Conservation (phyloP, 2,797 vertebrate species). For the Varecia variegata region DNA sequence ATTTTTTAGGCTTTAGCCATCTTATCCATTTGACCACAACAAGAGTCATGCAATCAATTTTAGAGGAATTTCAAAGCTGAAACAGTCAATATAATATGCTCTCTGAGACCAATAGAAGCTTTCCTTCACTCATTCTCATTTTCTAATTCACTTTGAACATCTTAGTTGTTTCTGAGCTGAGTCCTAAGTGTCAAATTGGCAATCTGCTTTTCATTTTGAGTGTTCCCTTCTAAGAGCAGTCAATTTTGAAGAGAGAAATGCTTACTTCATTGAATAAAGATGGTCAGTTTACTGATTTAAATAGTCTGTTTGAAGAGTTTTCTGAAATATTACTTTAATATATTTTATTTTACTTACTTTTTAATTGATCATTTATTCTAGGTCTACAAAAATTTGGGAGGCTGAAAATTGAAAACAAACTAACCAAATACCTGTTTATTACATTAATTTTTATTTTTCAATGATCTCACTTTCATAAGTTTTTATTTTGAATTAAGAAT, state of each 20-base stretch:
- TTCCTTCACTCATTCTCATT: not conserved
- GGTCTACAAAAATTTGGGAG: not conserved
- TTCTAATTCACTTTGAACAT: slow-evolving; percentile 21
- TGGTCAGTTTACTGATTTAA: not conserved
- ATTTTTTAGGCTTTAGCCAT: not conserved
- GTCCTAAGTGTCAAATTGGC: not conserved
- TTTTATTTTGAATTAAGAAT: not conserved
- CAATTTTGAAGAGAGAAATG: not conserved
- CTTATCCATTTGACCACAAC: slow-evolving; percentile 8
- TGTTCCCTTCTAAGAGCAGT: not conserved
- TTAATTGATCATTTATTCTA: not conserved
- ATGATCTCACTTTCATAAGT: not conserved
- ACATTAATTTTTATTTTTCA: not conserved
- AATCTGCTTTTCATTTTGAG: slow-evolving; percentile 17
- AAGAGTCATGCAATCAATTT: slow-evolving; percentile 6
- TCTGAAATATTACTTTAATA: not conserved
- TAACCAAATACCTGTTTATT: not conserved
- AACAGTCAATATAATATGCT: not conserved
- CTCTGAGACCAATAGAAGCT: not conserved
- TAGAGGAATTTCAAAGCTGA: not conserved
- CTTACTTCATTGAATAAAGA: not conserved
- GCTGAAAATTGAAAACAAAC: not conserved
- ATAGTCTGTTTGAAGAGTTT: not conserved
- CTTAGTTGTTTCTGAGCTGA: not conserved
- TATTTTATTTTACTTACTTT: not conserved